Base-by-base conservation (phyloP, 2,113 vertebrate genomes). In the Hiodon tergisus region DNA sequence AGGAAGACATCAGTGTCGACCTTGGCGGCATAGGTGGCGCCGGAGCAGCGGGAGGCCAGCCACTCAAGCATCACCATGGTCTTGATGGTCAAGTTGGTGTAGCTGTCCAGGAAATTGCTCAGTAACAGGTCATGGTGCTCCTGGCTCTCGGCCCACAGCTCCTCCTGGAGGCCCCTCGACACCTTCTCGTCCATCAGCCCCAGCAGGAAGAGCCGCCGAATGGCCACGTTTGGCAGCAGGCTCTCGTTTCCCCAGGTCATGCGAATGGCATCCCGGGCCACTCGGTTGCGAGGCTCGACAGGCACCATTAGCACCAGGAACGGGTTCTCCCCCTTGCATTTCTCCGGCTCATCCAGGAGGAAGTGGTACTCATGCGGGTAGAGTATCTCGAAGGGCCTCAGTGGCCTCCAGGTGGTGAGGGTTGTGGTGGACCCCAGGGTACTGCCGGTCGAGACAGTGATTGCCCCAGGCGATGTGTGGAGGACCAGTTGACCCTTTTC, bases 41-140 rank as follows among this genome's bases (percentile, higher is more conserved):
- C 88, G 16, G 95, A 93, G 84, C 97, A 99, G 54, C 93, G 91
- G 46, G 92, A 94, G n/a, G 94, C 94, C 55, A 98, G 96, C 97
- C 97, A 99, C 86, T 97, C 96, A 95, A 99, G 95, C 66, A 96
- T 97, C 97, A 99, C 98, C 17, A 99, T 89, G n/a, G 97, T 99
- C 87, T 99, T 99, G 86, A 95, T 95, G 79, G 97, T 99, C 84
- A 99, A 88, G 81, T 99, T 99, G 73, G 95, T 95, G 75, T 98
- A 98, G 0, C 96, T 98, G 80, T 99, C 97, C 76, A 94, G 87
- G 74, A 96, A 99, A 73, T 97, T 94, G 81, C 97, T 95, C 80
- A 98, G 97, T 82, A 99, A 91, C 77, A 99, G 95, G 76, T 99
- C 97, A 0, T 91, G 95, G 72, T 96, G 81, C 67, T 94, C 81